Evolutionary conservation across 2,113 vertebrate species (phyloP), one percentile per base, ranked within the genome.

Genomic region (Cephalopholis sonnerati): DNA sequence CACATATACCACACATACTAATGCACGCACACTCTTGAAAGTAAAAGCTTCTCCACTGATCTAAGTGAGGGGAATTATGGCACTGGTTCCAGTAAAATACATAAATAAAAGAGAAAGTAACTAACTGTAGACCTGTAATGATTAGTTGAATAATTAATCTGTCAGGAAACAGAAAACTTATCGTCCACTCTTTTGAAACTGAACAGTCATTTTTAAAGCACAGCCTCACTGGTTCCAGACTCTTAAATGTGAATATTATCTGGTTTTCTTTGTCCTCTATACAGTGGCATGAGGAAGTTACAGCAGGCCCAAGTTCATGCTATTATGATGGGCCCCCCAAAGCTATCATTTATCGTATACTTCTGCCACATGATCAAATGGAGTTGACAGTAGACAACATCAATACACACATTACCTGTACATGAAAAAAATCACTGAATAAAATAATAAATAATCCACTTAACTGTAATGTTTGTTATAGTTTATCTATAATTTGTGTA

Each of bases 21-120:
- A 25, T 17, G 32, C 29, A 78, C 18, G 13, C 50, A 58, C 44
- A 44, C 15, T n/a, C 51, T 57, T 61, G 57, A 66, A 54, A 59
- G 53, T 59, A 63, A 62, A 75, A 81, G 20, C 27, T 53, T 29
- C 24, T 62, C 15, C 7, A 22, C 58, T 41, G 5, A 67, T n/a
- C 9, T 24, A 27, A 51, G 22, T 74, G 48, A 73, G 15, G 22
- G 8, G 6, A 46, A n/a, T 1, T 1, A 10, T 59, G 7, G 41
- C 1, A 3, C 41, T 15, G 6, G 13, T 36, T 71, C 12, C 17
- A 24, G 50, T 9, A 22, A 75, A 79, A 55, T n/a, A n/a, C n/a
- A n/a, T 10, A 2, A 69, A 67, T 12, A 16, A 27, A 69, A 50
- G 36, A 62, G 11, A 78, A 57, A 82, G 20, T 48, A 53, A 29